These are phyloP conservation scores for Scyliorhinus canicula DNA, from an alignment of 2,797 vertebrate genomes.

Conservation along the genomic window DNA sequence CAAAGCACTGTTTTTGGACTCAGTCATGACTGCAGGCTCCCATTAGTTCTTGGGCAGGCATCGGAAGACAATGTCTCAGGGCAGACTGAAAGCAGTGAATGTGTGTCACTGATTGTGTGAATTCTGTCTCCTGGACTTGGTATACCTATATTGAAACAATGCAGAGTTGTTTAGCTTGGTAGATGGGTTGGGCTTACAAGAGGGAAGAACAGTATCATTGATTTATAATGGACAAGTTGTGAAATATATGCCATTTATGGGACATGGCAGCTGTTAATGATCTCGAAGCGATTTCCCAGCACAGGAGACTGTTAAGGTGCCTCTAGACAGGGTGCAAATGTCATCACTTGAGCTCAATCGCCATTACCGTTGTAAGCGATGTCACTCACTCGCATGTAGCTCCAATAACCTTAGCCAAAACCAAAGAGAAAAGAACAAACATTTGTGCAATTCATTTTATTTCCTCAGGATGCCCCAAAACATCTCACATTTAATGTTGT, in stretches of 20 bases:
- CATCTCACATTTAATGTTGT: not conserved
- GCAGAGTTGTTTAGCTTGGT: not conserved
- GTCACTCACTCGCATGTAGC: not conserved
- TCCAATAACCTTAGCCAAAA: not conserved
- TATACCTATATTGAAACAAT: not conserved
- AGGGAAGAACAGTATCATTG: not conserved
- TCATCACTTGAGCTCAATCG: not conserved
- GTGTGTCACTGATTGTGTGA: not conserved
- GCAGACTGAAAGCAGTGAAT: not conserved
- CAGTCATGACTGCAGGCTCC: too few species aligned
- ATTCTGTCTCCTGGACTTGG: not conserved
- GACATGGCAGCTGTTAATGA: not conserved
- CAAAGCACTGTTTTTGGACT: not conserved
- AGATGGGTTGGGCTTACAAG: not conserved
- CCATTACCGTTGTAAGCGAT: not conserved
- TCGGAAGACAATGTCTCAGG: not conserved
- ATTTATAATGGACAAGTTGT: not conserved
- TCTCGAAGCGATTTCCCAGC: not conserved
- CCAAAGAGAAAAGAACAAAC: not conserved
- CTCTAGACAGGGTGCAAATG: not conserved
- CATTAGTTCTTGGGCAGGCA: not conserved
- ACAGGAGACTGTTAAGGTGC: not conserved
- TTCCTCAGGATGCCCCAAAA: not conserved
- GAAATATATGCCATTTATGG: not conserved
- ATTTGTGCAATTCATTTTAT: not conserved